Percentiles rank a stretch among this genome's conserved stretches.
Evolutionary conservation across 2,888 invertebrate genomes (phyloP).

Genomic region (Noctua comes): DNA sequence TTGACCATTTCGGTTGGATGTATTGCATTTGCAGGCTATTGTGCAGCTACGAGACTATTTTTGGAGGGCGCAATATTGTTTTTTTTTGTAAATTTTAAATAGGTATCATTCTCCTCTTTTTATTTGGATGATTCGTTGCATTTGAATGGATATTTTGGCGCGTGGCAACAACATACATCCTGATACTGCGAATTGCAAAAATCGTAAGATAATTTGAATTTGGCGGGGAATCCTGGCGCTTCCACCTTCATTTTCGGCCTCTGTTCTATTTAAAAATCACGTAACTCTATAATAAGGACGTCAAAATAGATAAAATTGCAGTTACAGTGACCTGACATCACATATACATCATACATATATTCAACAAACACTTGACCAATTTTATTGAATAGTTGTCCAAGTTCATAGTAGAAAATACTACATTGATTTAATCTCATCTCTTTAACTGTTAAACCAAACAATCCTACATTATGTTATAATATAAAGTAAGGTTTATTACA

Average conservation of each 20-base stretch:
- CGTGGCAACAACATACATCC: no score
- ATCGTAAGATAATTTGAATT: no score
- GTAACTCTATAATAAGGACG: no score
- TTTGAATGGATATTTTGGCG: no score
- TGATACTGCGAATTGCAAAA: no score
- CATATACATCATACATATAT: no score
- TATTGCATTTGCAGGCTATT: conserved; percentile 9
- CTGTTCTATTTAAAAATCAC: no score
- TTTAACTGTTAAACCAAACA: background rate
- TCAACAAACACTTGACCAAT: background rate
- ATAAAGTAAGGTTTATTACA: conserved; percentile 36
- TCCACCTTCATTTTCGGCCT: no score
- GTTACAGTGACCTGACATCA: background rate
- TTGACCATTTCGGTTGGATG: conserved; percentile 60
- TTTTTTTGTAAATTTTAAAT: no score
- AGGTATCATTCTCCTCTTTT: no score
- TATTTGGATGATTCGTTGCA: no score
- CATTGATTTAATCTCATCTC: background rate
- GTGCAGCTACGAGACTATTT: background rate
- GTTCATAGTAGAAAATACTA: background rate
- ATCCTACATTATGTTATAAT: background rate
- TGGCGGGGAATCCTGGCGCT: no score
- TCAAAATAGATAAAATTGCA: background rate
- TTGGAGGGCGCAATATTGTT: background rate
- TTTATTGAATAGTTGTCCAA: background rate